Evolutionary conservation across 2,113 vertebrate genomes (phyloP), one percentile per base, ranked within the genome.

Genomic region (Dromas ardeola): DNA sequence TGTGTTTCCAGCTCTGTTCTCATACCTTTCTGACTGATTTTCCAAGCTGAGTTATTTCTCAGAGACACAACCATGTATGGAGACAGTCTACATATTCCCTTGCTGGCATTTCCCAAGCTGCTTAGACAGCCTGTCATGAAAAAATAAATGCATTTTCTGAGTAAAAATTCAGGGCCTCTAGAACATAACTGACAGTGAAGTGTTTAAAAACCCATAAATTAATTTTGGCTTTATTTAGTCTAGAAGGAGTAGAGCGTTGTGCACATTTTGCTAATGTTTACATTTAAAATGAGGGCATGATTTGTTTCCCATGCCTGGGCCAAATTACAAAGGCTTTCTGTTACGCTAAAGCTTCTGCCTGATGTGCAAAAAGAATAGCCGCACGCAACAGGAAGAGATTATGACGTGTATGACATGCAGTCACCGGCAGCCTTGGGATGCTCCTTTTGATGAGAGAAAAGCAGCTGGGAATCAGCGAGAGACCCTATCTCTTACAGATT

Each of bases 141-240:
- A 95, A 82, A 21, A 14, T 2, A 45, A 66, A 66, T 49, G 26
- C 26, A 47, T 82, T 95, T 84, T 77, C 47, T 61, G 22, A 62
- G 63, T 67, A 67, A 56, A 90, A 86, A 73, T 21, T 32, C 40
- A 61, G 22, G 36, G 40, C 38, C 53, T 69, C 58, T 90, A 52
- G 43, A 58, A 82, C 12, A 21, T 61, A 82, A 71, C 42, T 70
- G 49, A 74, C 17, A 80, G 32, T 52, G 6, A 55, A 88, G 36
- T 83, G 62, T 73, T 90, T 92, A 80, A 85, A 93, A 74, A 1
- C 13, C 20, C n/a, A 38, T 38, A 66, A 61, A 86, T 86, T 76
- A 65, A 19, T 80, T 90, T 83, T 86, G n/a, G 13, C 45, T 93
- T 88, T 94, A 91, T 93, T 95, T 94, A 82, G 53, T 90, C 67